Base-by-base conservation (phyloP, 1,140 invertebrate genomes). In the Ptiloglossa arizonensis region DNA sequence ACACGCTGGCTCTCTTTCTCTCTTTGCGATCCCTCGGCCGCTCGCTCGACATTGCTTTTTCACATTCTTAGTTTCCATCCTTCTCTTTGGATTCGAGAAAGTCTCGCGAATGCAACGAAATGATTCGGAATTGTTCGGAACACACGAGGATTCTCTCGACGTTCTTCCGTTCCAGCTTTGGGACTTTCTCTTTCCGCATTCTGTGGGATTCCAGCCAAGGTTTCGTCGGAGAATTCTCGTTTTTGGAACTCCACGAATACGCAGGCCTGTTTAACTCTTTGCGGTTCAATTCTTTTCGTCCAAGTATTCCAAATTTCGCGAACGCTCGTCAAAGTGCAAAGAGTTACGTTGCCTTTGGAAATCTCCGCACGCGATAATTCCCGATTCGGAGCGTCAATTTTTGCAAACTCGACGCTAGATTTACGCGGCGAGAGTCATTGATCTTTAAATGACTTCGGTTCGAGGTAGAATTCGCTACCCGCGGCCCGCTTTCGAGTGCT, bases 41-140 rank as follows among this genome's bases (percentile, higher is more conserved):
- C 56, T 48, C n/a, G 35, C 17, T 70, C 46, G 27, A 13, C 5
- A 38, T 38, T n/a, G 19, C 0, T 59, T 22, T 17, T 15, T 17
- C 15, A n/a, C n/a, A n/a, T 24, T 62, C 2, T 0, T 48, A 11
- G 11, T 27, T 19, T 48, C 5, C 22, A 17, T 13, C 2, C 15
- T 8, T 38, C 15, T 5, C 15, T 38, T 11, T 24, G 48, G 54
- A 72, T 83, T 66, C 74, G 80, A 79, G 81, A 83, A 82, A 79
- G 69, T 83, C 80, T 82, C 81, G 52, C 41, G 29, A 81, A 46
- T 27, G 66, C 35, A 68, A 83, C 38, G 52, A 66, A 64, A 73
- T 48, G 54, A 59, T 76, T n/a, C 29, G 56, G 35, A 9, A 9
- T 24, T n/a, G 50, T 52, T 48, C 29, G 24, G 69, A 35, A 71